Conservation (phyloP, 2,888 invertebrate genomes). For the Dolichopus griseipennis region DNA sequence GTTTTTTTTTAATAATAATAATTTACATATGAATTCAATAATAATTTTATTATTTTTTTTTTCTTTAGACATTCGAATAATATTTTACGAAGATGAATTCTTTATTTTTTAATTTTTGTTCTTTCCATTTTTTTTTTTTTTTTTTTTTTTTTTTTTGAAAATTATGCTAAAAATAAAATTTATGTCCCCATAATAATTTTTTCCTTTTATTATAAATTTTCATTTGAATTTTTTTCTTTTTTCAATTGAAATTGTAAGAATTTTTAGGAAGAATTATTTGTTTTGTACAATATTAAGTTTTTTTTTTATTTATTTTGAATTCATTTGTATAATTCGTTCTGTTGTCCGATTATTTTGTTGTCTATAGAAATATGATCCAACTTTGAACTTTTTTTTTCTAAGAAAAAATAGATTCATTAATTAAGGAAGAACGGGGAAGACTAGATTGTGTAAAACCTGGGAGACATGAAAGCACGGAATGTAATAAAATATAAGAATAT, state of each 20-base stretch:
- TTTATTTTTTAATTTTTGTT: too few species aligned
- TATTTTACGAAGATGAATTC: not conserved
- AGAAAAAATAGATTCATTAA: too few species aligned
- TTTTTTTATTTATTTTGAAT: not conserved
- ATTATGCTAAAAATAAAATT: constrained; percentile 2
- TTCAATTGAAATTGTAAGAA: not conserved
- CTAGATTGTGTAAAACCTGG: too few species aligned
- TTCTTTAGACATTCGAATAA: not conserved
- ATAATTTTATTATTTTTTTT: not conserved
- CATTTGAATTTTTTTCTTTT: not conserved
- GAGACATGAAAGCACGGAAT: too few species aligned
- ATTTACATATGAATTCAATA: constrained; percentile 3
- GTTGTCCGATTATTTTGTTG: not conserved
- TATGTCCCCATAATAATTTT: not conserved
- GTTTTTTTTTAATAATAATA: not conserved
- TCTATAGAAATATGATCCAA: too few species aligned
- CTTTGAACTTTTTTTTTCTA: too few species aligned
- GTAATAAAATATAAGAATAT: too few species aligned
- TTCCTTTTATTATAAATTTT: too few species aligned
- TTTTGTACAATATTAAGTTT: not conserved
- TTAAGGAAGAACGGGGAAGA: too few species aligned
- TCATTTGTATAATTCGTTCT: not conserved
- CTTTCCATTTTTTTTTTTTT: too few species aligned
- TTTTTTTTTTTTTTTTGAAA: too few species aligned
- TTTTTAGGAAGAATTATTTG: not conserved